Evolutionary conservation across 2,113 vertebrate species (phyloP).

Genomic region (Gymnobelideus leadbeateri): DNA sequence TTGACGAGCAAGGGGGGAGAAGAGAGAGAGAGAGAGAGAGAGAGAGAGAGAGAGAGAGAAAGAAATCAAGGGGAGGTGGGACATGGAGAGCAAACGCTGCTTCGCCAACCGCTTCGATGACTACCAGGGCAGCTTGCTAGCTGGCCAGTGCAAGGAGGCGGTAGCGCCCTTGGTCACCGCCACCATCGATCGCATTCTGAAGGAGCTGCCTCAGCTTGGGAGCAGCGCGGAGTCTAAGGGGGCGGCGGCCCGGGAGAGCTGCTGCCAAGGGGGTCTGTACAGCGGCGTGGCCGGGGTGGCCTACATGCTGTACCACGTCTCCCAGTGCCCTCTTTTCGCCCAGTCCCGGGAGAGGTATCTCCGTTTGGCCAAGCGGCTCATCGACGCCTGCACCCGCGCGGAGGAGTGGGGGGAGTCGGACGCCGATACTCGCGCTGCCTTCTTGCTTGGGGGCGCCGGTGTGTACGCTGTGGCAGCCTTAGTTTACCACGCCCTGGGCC

Average conservation of each 20-base stretch:
- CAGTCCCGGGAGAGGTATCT: slow-evolving; percentile 87
- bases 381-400: slow-evolving; percentile 87
- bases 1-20: neutral
- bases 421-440: slow-evolving; percentile 89
- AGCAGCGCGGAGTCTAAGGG: slow-evolving; percentile 63
- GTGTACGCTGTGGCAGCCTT: slow-evolving; percentile 90
- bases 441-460: slow-evolving; percentile 91
- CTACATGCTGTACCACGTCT: slow-evolving; percentile 92
- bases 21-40: accelerated
- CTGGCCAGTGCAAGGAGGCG: slow-evolving; percentile 83
- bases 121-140: slow-evolving; percentile 88
- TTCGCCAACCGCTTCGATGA: slow-evolving; percentile 91
- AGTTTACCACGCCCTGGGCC: slow-evolving; percentile 89
- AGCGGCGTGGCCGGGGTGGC: slow-evolving; percentile 91
- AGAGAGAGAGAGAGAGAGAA: accelerated
- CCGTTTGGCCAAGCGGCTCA: slow-evolving; percentile 88
- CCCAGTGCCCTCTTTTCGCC: slow-evolving; percentile 89
- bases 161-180: slow-evolving; percentile 86
- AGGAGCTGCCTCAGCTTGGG: slow-evolving; percentile 84
- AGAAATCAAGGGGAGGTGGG: neutral
- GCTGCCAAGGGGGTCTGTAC: slow-evolving; percentile 90
- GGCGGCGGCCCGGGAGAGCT: slow-evolving; percentile 66
- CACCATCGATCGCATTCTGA: slow-evolving; percentile 88
- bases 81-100: slow-evolving; percentile 91
- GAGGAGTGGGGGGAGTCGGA: slow-evolving; percentile 89